Conservation (phyloP, 2,888 invertebrate genomes). For the Tenthredo distinguenda region DNA sequence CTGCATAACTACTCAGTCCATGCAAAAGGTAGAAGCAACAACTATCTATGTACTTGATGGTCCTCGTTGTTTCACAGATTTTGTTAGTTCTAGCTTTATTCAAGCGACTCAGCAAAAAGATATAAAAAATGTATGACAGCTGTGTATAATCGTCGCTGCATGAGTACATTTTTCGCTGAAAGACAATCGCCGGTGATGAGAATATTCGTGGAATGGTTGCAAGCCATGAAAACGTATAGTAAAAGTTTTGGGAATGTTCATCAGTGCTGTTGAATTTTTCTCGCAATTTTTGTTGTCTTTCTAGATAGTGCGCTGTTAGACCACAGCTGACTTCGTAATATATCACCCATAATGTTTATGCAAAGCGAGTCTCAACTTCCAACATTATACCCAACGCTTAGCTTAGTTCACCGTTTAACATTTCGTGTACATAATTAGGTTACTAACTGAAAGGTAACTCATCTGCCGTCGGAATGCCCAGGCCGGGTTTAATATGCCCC, state of each 20-base stretch:
- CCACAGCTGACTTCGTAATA: constrained; percentile 43
- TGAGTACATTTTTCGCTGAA: background rate
- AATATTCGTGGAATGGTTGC: background rate
- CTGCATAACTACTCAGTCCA: constrained; percentile 38
- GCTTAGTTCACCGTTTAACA: constrained; percentile 42
- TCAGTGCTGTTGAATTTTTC: constrained; percentile 6
- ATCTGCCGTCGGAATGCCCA: constrained; percentile 33
- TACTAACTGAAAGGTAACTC: constrained; percentile 44
- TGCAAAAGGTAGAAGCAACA: background rate
- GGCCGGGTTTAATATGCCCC: constrained; percentile 17
- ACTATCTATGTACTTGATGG: constrained; percentile 20
- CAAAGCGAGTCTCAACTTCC: constrained; percentile 44
- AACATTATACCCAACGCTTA: constrained; percentile 45
- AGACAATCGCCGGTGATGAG: background rate
- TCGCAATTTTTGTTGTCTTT: background rate
- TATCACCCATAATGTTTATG: constrained; percentile 46
- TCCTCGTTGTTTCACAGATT: background rate
- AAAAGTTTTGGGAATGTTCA: background rate
- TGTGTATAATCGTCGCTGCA: background rate
- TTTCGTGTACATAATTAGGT: constrained; percentile 47
- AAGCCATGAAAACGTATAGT: background rate
- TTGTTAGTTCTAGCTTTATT: constrained; percentile 9
- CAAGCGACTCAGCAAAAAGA: background rate
- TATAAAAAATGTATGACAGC: background rate
- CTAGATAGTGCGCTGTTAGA: background rate